Base-by-base conservation (phyloP, 2,113 vertebrate species). In the Ciconia maguari region DNA sequence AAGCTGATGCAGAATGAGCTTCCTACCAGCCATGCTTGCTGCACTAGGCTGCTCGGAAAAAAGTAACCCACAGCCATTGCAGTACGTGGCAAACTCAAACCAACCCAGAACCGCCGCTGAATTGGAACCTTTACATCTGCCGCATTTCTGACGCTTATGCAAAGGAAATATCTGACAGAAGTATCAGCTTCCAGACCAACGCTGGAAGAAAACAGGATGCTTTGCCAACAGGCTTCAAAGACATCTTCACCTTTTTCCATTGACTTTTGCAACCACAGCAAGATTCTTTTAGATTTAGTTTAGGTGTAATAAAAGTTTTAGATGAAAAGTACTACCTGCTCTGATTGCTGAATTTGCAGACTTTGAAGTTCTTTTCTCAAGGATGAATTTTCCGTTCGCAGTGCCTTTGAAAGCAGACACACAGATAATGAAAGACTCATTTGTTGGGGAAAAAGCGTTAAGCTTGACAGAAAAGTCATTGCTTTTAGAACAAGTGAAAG, bases 351-450 rank as follows among this genome's bases (percentile, higher is more conserved):
- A 95, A 97, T 98, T 94, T 98, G 98, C 87, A 99, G 94, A 48
- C 96, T 97, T 91, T 99, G 98, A 83, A 99, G 95, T 92, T 99
- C 98, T 90, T 97, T 98, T 88, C 98, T 99, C 87, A 99, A 96
- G 87, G 96, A 97, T 68, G 98, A 98, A 49, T 99, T 99, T 96
- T 99, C 98, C 6, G 97, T 97, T 97, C 98, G 98, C 91, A 99
- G 70, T 21, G 64, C 96, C 99, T 99, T 98, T 94, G 94, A 97
- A 97, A 97, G 83, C 89, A 91, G 94, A 97, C 29, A 97, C 65
- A 96, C 30, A 95, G 71, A 82, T 80, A 86, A 93, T 75, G 91
- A 96, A 89, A 77, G 46, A 20, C 61, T 89, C 91, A 52, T 88
- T 95, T 96, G 82, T 10, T 61, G 91, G 81, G 72, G 44, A 26